phyloP scores from a whole-genome alignment of 2,888 invertebrate species.

The Brachyopa scutellaris region DNA sequence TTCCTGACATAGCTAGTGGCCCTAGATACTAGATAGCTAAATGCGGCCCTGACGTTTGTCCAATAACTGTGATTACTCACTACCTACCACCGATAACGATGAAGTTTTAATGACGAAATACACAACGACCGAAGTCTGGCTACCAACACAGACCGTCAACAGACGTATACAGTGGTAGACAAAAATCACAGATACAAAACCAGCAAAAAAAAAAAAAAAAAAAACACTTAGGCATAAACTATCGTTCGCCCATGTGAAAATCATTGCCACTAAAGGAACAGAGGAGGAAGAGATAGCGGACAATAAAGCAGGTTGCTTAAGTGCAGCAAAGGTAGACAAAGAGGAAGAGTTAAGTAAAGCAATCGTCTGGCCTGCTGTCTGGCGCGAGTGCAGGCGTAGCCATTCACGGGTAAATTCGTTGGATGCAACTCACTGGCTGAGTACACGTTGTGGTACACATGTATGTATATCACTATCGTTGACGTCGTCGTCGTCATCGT shows the following conservation, averaged over 20 bases:
- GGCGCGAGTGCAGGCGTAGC: constrained; percentile 44
- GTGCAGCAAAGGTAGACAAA: constrained; percentile 65
- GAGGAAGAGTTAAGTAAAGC: constrained; percentile 68
- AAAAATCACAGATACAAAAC: constrained; percentile 38
- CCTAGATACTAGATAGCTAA: no score
- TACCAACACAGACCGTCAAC: constrained; percentile 24
- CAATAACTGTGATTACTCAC: constrained; percentile 66
- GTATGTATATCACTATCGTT: constrained; percentile 18
- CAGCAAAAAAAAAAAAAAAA: no score
- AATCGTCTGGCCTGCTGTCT: constrained; percentile 69
- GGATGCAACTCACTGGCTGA: constrained; percentile 53
- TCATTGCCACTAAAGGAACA: constrained; percentile 52
- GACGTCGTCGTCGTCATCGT: constrained; percentile 39
- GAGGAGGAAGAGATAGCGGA: neutral
- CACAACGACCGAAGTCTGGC: constrained; percentile 60
- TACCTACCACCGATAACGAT: constrained; percentile 57
- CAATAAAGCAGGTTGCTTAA: constrained; percentile 53
- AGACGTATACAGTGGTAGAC: constrained; percentile 16
- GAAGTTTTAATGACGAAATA: constrained; percentile 64
- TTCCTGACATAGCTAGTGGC: no score
- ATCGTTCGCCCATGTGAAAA: constrained; percentile 60
- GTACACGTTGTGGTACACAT: constrained; percentile 52
- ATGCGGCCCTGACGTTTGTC: constrained; percentile 21
- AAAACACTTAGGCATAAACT: constrained; percentile 51
- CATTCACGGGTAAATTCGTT: constrained; percentile 32